Conservation (phyloP, 2,113 vertebrate species). For the Neogobius melanostomus region DNA sequence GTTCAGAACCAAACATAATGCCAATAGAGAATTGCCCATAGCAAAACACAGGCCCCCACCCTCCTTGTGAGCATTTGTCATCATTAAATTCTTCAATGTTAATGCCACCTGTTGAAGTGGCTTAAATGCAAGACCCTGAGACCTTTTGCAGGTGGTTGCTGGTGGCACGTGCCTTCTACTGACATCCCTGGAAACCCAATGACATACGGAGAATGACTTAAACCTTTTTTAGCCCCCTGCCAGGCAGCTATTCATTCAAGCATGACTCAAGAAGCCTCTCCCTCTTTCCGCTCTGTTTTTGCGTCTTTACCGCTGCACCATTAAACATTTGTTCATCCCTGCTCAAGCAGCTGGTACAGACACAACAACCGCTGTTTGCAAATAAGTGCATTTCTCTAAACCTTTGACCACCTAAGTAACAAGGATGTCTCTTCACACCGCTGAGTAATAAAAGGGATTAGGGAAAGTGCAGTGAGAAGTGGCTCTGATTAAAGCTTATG, state of each 20-base stretch:
- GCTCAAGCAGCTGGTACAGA: slow-evolving; percentile 14
- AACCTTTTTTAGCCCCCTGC: slow-evolving; percentile 64
- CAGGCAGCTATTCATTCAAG: slow-evolving; percentile 41
- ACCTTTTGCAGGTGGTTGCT: slow-evolving; percentile 59
- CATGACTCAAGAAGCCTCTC: slow-evolving; percentile 43
- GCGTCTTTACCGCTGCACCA: slow-evolving; percentile 39
- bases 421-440: slow-evolving; percentile 39
- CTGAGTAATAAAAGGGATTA: slow-evolving; percentile 55
- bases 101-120: slow-evolving; percentile 32
- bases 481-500: slow-evolving; percentile 51
- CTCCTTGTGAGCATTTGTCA: no score
- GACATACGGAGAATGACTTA: slow-evolving; percentile 72
- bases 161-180: slow-evolving; percentile 55
- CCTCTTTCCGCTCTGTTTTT: slow-evolving; percentile 28
- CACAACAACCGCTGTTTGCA: slow-evolving; percentile 8
- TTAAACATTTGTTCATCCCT: slow-evolving; percentile 37
- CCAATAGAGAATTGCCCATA: no score
- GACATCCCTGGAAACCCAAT: slow-evolving; percentile 69
- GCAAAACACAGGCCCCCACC: no score
- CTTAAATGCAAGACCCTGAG: slow-evolving; percentile 47
- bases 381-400: slow-evolving; percentile 21
- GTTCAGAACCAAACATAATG: no score
- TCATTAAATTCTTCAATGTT: no score
- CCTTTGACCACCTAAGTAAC: slow-evolving; percentile 16
- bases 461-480: slow-evolving; percentile 38